A percentile compares a stretch with the other conserved stretches of the same genome.
These are phyloP conservation scores for Parascotia fuliginaria DNA, from an alignment of 2,888 invertebrate species.

Conservation along the genomic window DNA sequence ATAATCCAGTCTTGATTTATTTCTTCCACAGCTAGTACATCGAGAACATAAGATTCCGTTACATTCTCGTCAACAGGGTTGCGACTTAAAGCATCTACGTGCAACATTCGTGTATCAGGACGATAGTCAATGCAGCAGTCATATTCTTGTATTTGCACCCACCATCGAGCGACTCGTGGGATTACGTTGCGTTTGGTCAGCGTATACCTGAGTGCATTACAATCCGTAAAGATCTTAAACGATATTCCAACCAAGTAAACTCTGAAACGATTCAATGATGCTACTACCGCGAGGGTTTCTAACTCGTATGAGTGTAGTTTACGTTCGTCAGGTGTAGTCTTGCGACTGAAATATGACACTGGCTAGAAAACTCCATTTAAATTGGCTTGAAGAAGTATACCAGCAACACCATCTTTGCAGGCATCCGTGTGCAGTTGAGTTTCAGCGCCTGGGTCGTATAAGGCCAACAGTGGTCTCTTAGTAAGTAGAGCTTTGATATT, in stretches of 20 bases:
- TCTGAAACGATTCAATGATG: neutral
- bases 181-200: neutral
- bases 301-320: neutral
- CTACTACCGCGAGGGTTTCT: neutral
- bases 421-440: neutral
- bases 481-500: neutral
- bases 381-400: neutral
- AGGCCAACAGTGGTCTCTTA: neutral
- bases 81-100: neutral
- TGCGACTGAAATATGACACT: neutral
- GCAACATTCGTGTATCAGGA: neutral
- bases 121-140: neutral
- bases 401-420: neutral
- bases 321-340: neutral
- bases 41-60: neutral
- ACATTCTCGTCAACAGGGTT: neutral
- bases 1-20: neutral
- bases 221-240: neutral
- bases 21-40: neutral
- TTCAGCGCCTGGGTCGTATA: neutral
- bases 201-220: neutral
- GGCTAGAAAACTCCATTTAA: neutral
- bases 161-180: neutral
- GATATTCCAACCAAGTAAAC: neutral
- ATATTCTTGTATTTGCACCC: neutral